A percentile compares a stretch with the other conserved stretches of the same genome.
Conservation (phyloP, 2,888 invertebrate genomes). For the Cosmorhoe ocellata region DNA sequence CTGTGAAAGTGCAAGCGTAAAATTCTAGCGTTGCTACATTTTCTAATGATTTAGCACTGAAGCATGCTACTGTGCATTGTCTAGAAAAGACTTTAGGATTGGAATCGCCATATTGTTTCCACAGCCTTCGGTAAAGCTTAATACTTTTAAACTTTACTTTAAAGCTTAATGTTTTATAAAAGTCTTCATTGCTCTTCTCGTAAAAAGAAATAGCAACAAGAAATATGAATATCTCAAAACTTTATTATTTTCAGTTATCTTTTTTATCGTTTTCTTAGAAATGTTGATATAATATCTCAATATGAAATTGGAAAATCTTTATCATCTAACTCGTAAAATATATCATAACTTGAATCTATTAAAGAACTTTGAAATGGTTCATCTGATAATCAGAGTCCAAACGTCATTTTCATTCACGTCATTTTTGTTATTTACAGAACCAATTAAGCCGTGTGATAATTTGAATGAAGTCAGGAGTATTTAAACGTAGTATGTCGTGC, state of each 20-base stretch:
- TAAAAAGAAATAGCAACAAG: not conserved
- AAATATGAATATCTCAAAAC: not conserved
- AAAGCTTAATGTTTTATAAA: not conserved
- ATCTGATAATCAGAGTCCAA: too few species aligned
- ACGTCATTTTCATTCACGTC: too few species aligned
- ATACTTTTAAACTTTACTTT: conserved; percentile 1
- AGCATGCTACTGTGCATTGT: conserved; percentile 1
- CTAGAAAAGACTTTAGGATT: not conserved
- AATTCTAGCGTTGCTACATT: too few species aligned
- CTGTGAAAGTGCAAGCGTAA: too few species aligned
- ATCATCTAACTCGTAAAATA: too few species aligned
- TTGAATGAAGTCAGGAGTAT: conserved; percentile 12
- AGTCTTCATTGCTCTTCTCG: not conserved
- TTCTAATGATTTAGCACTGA: too few species aligned
- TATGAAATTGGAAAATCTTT: too few species aligned
- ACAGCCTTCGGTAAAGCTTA: not conserved
- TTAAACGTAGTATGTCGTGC: conserved; percentile 7
- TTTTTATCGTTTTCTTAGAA: too few species aligned
- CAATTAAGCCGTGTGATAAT: conserved; percentile 19
- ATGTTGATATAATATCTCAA: too few species aligned
- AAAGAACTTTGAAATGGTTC: too few species aligned
- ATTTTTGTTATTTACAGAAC: conserved; percentile 6
- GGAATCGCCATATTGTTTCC: not conserved
- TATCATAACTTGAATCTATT: too few species aligned
- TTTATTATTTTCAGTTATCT: not conserved